Conservation (phyloP, 2,113 vertebrate species). For the Nipponia nippon region DNA sequence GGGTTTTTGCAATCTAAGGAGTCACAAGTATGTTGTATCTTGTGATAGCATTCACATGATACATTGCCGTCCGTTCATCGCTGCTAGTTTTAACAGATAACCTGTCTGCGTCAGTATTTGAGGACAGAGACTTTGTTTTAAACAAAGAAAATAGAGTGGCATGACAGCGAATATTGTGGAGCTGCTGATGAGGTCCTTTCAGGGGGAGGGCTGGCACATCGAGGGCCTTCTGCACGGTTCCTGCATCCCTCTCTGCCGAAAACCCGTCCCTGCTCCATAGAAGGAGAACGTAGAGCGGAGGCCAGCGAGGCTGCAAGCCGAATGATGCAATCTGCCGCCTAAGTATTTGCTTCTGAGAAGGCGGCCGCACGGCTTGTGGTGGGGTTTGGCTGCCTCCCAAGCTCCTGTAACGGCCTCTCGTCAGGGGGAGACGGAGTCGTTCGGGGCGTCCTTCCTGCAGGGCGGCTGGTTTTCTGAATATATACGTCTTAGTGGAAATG, state of each 20-base stretch:
- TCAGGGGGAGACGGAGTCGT: not conserved
- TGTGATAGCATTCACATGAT: not conserved
- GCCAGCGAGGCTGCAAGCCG: not conserved
- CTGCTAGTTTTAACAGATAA: not conserved
- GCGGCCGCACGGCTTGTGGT: not conserved
- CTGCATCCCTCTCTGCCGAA: not conserved
- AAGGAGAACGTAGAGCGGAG: not conserved
- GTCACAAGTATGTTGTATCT: not conserved
- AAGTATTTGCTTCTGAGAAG: not conserved
- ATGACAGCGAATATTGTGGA: not conserved
- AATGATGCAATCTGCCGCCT: not conserved
- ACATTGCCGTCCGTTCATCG: not conserved
- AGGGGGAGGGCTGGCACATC: fast-evolving
- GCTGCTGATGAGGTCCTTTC: not conserved
- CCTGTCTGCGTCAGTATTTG: not conserved
- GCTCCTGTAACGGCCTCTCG: not conserved
- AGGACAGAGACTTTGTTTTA: not conserved
- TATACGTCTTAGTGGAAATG: not conserved
- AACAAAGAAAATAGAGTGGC: not conserved
- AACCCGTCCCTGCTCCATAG: not conserved
- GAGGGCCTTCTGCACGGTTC: not conserved
- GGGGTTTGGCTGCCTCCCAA: conserved; percentile 14
- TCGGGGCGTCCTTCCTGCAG: not conserved
- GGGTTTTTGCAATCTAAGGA: not conserved
- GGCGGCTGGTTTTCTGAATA: not conserved